Percentiles rank a stretch among this genome's conserved stretches.
Conservation (phyloP, 2,888 invertebrate genomes). For the Cerceris ruficornis region DNA sequence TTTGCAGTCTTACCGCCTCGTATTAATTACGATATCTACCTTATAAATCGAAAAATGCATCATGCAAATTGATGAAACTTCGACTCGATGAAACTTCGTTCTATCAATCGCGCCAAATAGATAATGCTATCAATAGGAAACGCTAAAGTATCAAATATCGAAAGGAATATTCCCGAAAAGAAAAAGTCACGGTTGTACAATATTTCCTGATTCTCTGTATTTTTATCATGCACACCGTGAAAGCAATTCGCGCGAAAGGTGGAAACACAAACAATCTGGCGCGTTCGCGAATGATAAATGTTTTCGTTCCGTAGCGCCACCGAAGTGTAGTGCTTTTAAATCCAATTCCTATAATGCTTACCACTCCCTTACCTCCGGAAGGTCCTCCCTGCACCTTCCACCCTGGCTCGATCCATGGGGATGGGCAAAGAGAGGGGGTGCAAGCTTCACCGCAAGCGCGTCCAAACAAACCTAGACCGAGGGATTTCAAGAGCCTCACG, state of each 20-base stretch:
- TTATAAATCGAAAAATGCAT: too few species aligned
- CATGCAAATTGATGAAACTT: too few species aligned
- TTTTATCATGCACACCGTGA: constrained; percentile 32
- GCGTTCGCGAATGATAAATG: constrained; percentile 65
- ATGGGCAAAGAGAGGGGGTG: constrained; percentile 19
- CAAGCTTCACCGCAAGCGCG: constrained; percentile 60
- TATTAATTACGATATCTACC: too few species aligned
- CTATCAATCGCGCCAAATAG: neutral
- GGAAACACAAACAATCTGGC: constrained; percentile 56
- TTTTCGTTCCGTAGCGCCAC: constrained; percentile 59
- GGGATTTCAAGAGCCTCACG: constrained; percentile 58
- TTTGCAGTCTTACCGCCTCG: too few species aligned
- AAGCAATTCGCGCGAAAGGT: constrained; percentile 52
- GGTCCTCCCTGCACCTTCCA: constrained; percentile 27
- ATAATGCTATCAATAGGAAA: neutral
- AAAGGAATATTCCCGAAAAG: neutral
- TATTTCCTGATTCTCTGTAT: constrained; percentile 7
- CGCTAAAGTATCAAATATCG: neutral
- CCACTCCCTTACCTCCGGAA: neutral
- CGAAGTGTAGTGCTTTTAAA: constrained; percentile 68
- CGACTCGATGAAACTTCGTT: neutral
- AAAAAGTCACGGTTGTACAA: neutral
- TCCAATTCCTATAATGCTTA: constrained; percentile 72
- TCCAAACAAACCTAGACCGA: constrained; percentile 68
- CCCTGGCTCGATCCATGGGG: constrained; percentile 21